Conservation (phyloP, 2,113 vertebrate genomes). For the Cebus imitator region DNA sequence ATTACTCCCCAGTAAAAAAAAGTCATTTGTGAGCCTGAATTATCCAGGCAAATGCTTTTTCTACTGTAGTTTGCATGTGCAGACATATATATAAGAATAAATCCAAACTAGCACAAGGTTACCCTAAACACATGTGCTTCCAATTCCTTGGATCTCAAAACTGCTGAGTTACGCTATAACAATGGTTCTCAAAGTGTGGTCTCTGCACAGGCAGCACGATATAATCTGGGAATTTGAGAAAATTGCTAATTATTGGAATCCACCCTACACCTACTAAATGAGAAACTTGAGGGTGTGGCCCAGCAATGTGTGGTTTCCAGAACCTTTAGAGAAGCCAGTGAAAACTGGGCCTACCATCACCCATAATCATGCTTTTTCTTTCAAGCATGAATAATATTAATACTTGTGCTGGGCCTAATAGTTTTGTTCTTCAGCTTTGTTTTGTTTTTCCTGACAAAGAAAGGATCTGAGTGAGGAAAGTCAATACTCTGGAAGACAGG, state of each 20-base stretch:
- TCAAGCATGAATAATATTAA: neutral
- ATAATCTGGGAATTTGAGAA: neutral
- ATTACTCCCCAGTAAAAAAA: neutral
- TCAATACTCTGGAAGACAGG: neutral
- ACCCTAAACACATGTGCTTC: neutral
- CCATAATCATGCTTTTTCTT: neutral
- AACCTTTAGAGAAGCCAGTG: neutral
- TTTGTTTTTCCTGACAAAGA: neutral
- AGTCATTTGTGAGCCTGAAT: neutral
- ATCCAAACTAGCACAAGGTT: neutral
- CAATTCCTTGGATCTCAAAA: neutral
- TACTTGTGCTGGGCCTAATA: neutral
- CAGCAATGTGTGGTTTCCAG: neutral
- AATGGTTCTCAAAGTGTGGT: neutral
- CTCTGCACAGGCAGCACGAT: neutral
- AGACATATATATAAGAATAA: neutral
- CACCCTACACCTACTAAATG: neutral
- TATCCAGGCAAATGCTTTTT: neutral
- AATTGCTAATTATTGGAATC: neutral
- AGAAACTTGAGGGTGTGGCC: neutral
- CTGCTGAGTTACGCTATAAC: neutral
- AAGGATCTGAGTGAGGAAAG: neutral
- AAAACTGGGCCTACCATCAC: neutral
- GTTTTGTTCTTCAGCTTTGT: neutral
- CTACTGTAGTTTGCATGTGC: neutral